Evolutionary conservation across 2,797 vertebrate species (phyloP).

Genomic region (Microcaecilia unicolor): DNA sequence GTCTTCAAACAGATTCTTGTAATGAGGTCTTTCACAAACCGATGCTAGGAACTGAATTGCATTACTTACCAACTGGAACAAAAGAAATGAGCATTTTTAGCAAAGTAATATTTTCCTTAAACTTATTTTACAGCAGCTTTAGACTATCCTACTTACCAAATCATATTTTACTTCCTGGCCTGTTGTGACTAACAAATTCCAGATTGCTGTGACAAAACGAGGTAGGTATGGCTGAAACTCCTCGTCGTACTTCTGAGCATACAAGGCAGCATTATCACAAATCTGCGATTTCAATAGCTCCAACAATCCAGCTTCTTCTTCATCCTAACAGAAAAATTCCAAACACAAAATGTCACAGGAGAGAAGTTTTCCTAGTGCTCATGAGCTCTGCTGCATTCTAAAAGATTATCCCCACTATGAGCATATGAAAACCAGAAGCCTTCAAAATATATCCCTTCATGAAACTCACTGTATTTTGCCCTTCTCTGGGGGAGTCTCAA

Average conservation of each 20-base stretch:
- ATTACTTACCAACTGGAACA: slow-evolving; percentile 86
- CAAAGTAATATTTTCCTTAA: slow-evolving; percentile 3
- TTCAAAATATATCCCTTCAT: too few relatives aligned
- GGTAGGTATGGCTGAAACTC: slow-evolving; percentile 94
- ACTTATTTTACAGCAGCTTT: neutral
- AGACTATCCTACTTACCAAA: slow-evolving; percentile 64
- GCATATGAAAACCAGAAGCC: too few relatives aligned
- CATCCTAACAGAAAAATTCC: slow-evolving; percentile 71
- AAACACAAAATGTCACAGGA: too few relatives aligned
- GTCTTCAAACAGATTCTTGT: slow-evolving; percentile 96
- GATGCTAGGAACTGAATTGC: slow-evolving; percentile 98
- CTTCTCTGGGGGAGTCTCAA: too few relatives aligned
- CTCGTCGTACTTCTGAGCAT: slow-evolving; percentile 96
- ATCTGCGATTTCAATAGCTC: slow-evolving; percentile 96
- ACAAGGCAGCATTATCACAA: slow-evolving; percentile 94
- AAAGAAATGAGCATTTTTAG: slow-evolving; percentile 9
- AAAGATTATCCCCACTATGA: too few relatives aligned
- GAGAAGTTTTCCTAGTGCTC: too few relatives aligned
- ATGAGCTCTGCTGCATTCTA: too few relatives aligned
- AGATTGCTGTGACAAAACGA: slow-evolving; percentile 93
- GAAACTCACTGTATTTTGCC: too few relatives aligned
- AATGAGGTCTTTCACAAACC: slow-evolving; percentile 93
- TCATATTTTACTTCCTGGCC: slow-evolving; percentile 97
- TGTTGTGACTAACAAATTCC: slow-evolving; percentile 94
- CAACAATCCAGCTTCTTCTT: slow-evolving; percentile 92